Conservation (phyloP, 2,113 vertebrate genomes). For the Sinosuthora webbiana region DNA sequence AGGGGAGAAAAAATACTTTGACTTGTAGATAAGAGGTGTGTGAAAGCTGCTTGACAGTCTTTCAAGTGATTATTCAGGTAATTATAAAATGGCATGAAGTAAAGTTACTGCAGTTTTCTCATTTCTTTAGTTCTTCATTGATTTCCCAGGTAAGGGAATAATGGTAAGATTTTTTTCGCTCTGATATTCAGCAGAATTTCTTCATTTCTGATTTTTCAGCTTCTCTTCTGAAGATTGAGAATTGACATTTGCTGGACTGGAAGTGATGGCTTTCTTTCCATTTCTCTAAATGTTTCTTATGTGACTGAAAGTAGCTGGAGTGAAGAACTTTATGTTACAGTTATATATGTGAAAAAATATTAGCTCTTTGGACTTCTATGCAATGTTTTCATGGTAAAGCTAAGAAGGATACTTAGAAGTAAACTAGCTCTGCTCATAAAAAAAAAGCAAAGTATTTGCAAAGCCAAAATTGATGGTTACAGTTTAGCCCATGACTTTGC, state of each 20-base stretch:
- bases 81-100: neutral
- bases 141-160: neutral
- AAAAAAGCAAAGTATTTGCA: neutral
- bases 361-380: neutral
- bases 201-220: neutral
- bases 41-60: neutral
- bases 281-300: neutral
- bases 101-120: neutral
- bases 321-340: neutral
- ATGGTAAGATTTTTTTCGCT: neutral
- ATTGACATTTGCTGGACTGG: neutral
- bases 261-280: neutral
- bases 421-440: neutral
- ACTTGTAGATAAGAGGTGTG: neutral
- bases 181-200: neutral
- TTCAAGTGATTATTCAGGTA: neutral
- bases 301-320: neutral
- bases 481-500: neutral
- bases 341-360: neutral
- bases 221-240: neutral
- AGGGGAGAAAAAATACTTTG: neutral
- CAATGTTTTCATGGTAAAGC: neutral
- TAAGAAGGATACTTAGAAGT: neutral
- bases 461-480: neutral
- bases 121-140: neutral